Percentiles rank a stretch among this genome's conserved stretches.
These are phyloP conservation scores for Molothrus aeneus DNA, from an alignment of 2,797 vertebrate genomes.

Conservation along the genomic window DNA sequence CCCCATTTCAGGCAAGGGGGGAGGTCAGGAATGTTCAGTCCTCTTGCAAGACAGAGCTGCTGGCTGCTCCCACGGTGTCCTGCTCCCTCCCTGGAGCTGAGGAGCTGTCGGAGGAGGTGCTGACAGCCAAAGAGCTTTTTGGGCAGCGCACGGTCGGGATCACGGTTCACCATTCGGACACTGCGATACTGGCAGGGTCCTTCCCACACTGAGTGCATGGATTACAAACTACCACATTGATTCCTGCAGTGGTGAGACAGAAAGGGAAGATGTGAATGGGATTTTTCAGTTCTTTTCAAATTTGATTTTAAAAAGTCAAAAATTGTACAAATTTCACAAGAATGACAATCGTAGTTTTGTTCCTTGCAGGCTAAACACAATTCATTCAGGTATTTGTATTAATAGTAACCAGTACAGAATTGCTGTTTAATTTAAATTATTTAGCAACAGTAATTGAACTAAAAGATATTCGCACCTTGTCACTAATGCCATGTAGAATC, in stretches of 20 bases:
- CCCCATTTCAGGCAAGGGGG: background rate
- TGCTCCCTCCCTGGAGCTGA: background rate
- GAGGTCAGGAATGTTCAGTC: background rate
- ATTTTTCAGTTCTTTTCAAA: background rate
- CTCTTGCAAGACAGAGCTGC: background rate
- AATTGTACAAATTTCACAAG: background rate
- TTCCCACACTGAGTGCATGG: accelerated
- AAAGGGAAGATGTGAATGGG: background rate
- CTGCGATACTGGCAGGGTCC: background rate
- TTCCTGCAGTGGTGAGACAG: background rate
- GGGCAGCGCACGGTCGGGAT: background rate
- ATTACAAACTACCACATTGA: background rate
- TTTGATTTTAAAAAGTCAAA: background rate
- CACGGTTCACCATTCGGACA: accelerated
- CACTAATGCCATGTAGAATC: background rate
- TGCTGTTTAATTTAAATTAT: background rate
- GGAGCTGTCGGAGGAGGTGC: background rate
- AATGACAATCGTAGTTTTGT: background rate
- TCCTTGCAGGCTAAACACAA: background rate
- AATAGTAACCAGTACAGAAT: background rate
- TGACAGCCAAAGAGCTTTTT: background rate
- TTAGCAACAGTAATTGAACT: background rate
- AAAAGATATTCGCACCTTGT: background rate
- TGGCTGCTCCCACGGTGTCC: accelerated
- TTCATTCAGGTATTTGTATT: background rate